A percentile compares a stretch with the other conserved stretches of the same genome.
Conservation (phyloP, 2,888 invertebrate genomes). For the Reticulitermes lucifugus region DNA sequence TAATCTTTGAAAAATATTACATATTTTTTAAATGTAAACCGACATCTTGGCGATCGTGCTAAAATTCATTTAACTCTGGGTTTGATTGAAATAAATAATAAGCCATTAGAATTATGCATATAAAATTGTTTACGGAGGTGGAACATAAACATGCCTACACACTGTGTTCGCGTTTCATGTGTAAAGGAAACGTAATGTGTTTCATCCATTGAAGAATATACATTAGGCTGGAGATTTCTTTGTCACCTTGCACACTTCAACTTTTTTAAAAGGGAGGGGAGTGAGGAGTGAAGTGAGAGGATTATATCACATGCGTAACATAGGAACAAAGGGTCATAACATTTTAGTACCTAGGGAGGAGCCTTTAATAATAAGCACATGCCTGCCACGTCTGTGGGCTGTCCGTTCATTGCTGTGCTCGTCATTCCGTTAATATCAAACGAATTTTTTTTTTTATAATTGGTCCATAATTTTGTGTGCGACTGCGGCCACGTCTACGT, state of each 20-base stretch:
- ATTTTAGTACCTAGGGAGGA: constrained; percentile 10
- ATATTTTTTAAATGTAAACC: no score
- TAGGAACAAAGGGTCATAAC: constrained; percentile 31
- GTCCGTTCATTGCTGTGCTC: background rate
- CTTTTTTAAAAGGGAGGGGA: background rate
- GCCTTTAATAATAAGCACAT: background rate
- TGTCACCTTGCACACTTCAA: background rate
- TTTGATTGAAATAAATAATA: no score
- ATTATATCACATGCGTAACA: background rate
- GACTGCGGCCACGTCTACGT: no score
- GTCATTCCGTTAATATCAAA: background rate
- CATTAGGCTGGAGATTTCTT: background rate
- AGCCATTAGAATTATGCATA: no score
- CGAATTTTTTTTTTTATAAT: no score
- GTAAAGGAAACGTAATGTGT: background rate
- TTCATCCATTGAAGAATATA: background rate
- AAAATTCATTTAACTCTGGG: no score
- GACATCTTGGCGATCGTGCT: no score
- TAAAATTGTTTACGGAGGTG: no score
- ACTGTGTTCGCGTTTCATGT: background rate
- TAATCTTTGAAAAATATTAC: no score
- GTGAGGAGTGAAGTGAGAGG: background rate
- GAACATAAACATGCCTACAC: no score
- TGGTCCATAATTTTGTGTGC: no score
- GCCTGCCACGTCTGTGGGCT: background rate